Percentiles rank a stretch among this genome's conserved stretches.
Evolutionary conservation across 1,140 invertebrate genomes (phyloP).

Genomic region (Eumaeus atala): DNA sequence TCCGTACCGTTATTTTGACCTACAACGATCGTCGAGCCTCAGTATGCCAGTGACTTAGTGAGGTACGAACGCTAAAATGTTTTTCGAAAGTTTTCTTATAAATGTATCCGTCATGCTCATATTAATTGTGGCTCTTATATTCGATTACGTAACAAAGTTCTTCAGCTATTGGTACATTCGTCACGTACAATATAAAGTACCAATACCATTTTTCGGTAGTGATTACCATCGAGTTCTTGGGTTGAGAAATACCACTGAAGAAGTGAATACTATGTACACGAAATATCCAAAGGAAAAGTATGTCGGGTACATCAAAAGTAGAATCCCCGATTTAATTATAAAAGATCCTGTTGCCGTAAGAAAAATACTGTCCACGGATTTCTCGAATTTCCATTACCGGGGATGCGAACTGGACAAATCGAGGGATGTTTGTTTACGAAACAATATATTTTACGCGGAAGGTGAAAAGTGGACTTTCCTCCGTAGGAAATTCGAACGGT

Average conservation of each 20-base stretch:
- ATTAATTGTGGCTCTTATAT: slow-evolving; percentile 47
- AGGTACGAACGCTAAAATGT: slow-evolving; percentile 54
- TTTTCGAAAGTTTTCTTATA: slow-evolving; percentile 62
- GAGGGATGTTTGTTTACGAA: slow-evolving; percentile 68
- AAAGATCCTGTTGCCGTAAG: slow-evolving; percentile 75
- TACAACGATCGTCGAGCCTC: slow-evolving; percentile 34
- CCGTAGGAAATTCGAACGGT: slow-evolving; percentile 41
- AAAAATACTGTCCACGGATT: slow-evolving; percentile 74
- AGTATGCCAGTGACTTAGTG: slow-evolving; percentile 39
- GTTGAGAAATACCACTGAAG: slow-evolving; percentile 42
- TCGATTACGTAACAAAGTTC: slow-evolving; percentile 65
- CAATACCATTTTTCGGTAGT: slow-evolving; percentile 57
- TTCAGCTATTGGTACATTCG: slow-evolving; percentile 67
- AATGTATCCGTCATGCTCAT: slow-evolving; percentile 43
- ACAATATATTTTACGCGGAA: slow-evolving; percentile 68
- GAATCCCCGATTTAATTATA: slow-evolving; percentile 73
- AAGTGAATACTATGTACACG: slow-evolving; percentile 48
- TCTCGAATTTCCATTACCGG: slow-evolving; percentile 70
- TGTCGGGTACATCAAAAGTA: slow-evolving; percentile 67
- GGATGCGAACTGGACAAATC: slow-evolving; percentile 64
- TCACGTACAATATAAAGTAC: slow-evolving; percentile 50
- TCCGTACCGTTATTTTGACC: slow-evolving; percentile 57
- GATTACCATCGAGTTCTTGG: slow-evolving; percentile 55
- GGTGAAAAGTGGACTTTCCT: slow-evolving; percentile 64
- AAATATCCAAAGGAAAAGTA: slow-evolving; percentile 47